Evolutionary conservation across 2,888 invertebrate species (phyloP).

Genomic region (Trachelus iudaicus): DNA sequence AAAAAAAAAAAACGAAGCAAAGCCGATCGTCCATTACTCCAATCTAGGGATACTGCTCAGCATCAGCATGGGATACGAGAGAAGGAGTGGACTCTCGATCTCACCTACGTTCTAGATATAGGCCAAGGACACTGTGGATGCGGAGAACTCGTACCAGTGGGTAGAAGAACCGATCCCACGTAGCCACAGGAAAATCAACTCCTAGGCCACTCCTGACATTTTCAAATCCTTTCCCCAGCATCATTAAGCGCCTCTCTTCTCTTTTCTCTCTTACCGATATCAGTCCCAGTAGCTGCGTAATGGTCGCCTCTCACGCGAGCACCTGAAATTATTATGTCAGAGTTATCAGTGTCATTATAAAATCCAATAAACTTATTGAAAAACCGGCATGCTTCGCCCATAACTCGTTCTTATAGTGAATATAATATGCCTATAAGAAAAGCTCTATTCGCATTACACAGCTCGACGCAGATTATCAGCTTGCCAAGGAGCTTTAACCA

Average conservation of each 20-base stretch:
- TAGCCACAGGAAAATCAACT: constrained; percentile 17
- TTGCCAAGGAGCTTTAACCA: not conserved
- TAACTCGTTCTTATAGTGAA: not conserved
- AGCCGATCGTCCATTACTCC: not conserved
- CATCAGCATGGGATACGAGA: not conserved
- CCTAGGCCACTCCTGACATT: not conserved
- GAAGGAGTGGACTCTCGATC: not conserved
- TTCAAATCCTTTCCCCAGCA: not conserved
- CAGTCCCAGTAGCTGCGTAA: not conserved
- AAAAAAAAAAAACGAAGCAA: not conserved
- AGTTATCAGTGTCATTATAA: not conserved
- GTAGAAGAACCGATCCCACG: constrained; percentile 40
- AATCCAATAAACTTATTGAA: not conserved
- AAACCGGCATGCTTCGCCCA: not conserved
- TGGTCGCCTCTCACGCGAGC: not conserved
- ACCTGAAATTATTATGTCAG: not conserved
- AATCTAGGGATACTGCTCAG: not conserved
- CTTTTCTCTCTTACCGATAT: not conserved
- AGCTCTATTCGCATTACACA: not conserved
- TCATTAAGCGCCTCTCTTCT: not conserved
- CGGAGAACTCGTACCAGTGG: constrained; percentile 41
- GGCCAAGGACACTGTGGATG: constrained; percentile 40
- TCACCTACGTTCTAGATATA: constrained; percentile 26
- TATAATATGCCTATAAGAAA: not conserved
- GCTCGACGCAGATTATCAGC: not conserved